Base-by-base conservation (phyloP, 1,140 invertebrate species). In the Pararge aegeria region DNA sequence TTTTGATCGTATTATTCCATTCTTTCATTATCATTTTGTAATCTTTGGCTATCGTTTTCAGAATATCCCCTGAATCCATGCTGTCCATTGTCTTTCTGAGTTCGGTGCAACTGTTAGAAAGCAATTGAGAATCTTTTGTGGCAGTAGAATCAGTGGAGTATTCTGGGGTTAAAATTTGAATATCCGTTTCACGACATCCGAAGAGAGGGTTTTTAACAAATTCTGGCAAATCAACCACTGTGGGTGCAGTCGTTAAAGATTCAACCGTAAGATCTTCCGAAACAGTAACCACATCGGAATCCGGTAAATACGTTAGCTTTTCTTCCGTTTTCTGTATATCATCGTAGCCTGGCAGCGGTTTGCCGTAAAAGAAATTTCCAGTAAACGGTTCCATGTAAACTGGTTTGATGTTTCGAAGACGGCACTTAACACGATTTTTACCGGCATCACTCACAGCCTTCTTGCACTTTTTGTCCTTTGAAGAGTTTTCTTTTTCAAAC, bases 21-120 rank as follows among this genome's bases (percentile, higher is more conserved):
- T 89, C 86, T 37, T 86, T 90, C 87, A 90, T 91, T 68, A 89
- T 87, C 49, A 69, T 80, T 69, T 84, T 89, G 49, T 90, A 91
- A 70, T 91, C 89, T 55, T 70, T 80, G 4, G 89, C 63, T 51
- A 91, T 79, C 34, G 63, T 82, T 18, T 60, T 55, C 19, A 81
- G 61, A 12, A 90, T 58, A 55, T 89, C 78, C 44, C 78, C 68
- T 10, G 77, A 24, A 19, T 72, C 55, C 30, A 75, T 75, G 42
- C 63, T 72, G 20, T 57, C 64, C 78, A 83, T 84, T n/a, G 83
- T 87, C 52, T 81, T 70, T 66, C 75, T 72, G 42, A 89, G 52
- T 73, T 89, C 87, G 12, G 87, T 82, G 58, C 87, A 89, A 52
- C 80, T 89, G 1, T 78, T 81, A 4, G 83, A 81, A 56, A 85